These are phyloP conservation scores for Dromiciops gliroides DNA, from an alignment of 2,113 vertebrate species.

Conservation along the genomic window DNA sequence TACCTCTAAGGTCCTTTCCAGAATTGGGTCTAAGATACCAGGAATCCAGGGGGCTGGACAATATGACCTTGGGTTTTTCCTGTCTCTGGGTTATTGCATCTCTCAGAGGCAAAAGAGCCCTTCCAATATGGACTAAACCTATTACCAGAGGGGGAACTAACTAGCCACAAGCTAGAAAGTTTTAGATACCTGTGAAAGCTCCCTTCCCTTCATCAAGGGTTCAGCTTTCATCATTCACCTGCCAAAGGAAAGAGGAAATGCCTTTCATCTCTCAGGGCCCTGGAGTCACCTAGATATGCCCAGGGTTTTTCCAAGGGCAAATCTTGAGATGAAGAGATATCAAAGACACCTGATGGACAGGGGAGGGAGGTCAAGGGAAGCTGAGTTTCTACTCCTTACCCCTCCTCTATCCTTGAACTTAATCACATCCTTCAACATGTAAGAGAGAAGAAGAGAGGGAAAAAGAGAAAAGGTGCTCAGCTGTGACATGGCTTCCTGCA, in stretches of 20 bases:
- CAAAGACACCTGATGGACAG: not conserved
- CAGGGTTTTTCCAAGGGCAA: not conserved
- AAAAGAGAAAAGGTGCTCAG: not conserved
- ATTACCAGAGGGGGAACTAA: not conserved
- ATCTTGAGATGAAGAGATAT: not conserved
- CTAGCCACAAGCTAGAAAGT: not conserved
- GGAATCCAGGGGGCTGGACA: not conserved
- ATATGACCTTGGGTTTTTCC: not conserved
- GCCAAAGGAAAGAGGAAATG: not conserved
- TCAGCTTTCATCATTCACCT: fast-evolving
- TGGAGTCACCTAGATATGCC: not conserved
- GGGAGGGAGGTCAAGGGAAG: not conserved
- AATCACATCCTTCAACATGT: not conserved
- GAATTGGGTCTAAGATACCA: not conserved
- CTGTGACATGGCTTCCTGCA: not conserved
- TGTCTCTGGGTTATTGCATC: not conserved
- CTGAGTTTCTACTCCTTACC: not conserved
- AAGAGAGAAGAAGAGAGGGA: not conserved
- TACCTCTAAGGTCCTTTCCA: not conserved
- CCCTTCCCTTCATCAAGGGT: not conserved
- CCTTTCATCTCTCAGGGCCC: not conserved
- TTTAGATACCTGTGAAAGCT: not conserved
- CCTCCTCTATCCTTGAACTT: not conserved
- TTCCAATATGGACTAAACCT: fast-evolving
- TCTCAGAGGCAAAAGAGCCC: not conserved